phyloP scores from a whole-genome alignment of 2,797 vertebrate species.

The Crocodylus rhombifer region DNA sequence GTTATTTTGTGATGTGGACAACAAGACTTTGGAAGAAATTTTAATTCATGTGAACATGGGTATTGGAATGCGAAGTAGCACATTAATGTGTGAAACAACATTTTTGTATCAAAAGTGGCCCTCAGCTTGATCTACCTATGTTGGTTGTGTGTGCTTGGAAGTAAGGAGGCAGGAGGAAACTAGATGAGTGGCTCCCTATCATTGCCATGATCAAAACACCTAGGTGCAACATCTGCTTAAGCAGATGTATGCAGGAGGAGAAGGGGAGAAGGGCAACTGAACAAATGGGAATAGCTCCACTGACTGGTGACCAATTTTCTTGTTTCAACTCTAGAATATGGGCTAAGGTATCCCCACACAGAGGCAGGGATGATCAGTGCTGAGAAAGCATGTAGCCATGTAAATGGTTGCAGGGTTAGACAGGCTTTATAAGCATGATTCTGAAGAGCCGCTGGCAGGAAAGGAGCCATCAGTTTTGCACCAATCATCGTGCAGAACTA shows the following conservation, averaged over 20 bases:
- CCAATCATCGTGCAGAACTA: background rate
- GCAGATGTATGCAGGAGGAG: background rate
- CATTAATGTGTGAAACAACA: background rate
- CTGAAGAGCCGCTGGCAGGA: background rate
- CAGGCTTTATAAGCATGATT: no score
- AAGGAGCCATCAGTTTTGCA: background rate
- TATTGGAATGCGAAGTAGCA: background rate
- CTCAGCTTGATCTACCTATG: background rate
- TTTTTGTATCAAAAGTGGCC: background rate
- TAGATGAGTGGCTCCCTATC: no score
- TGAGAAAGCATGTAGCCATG: no score
- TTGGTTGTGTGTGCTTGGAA: rapidly evolving
- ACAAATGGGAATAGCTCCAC: no score
- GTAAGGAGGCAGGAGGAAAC: background rate
- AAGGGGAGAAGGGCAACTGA: background rate
- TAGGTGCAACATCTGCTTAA: background rate
- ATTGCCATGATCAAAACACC: background rate
- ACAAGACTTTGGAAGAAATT: background rate
- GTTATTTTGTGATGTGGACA: background rate
- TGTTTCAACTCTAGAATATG: no score
- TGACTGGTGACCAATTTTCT: no score
- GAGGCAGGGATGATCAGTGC: no score
- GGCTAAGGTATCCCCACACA: no score
- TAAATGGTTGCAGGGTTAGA: no score
- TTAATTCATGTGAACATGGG: background rate